Evolutionary conservation across 2,113 vertebrate genomes (phyloP).

Genomic region (Athene noctua): DNA sequence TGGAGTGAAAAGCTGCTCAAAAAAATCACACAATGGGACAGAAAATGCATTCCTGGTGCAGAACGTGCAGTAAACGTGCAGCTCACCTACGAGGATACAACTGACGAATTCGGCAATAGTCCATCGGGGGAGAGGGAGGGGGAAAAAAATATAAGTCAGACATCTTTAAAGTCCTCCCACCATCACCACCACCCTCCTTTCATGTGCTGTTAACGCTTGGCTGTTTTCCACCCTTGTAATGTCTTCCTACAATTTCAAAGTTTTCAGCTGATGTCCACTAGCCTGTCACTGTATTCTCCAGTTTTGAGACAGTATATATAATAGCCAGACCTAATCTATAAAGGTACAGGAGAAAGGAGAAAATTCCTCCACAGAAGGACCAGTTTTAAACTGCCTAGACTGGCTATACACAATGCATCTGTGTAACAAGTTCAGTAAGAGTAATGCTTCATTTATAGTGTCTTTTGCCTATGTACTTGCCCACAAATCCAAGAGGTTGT

Average conservation of each 20-base stretch:
- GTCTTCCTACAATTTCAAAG: background rate
- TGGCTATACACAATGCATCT: background rate
- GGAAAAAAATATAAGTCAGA: slow-evolving; percentile 76
- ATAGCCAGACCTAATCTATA: background rate
- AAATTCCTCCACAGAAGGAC: background rate
- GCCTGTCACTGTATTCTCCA: background rate
- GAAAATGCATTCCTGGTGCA: slow-evolving; percentile 81
- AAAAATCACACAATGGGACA: slow-evolving; percentile 77
- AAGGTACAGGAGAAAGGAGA: background rate
- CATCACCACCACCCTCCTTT: slow-evolving; percentile 58
- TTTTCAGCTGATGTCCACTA: background rate
- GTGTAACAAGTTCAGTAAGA: background rate
- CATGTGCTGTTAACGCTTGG: background rate
- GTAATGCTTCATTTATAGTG: background rate
- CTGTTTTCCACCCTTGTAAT: slow-evolving; percentile 12
- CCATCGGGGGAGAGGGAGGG: slow-evolving; percentile 72
- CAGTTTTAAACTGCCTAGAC: background rate
- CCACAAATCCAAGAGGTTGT: background rate
- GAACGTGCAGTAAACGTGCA: slow-evolving; percentile 83
- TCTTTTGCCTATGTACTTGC: background rate
- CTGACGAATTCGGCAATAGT: slow-evolving; percentile 76
- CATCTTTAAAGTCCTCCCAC: slow-evolving; percentile 49
- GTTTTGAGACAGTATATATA: background rate
- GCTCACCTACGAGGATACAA: slow-evolving; percentile 79
- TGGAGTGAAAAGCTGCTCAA: slow-evolving; percentile 79